Evolutionary conservation across 2,888 invertebrate genomes (phyloP).

Genomic region (Erebia palarica): DNA sequence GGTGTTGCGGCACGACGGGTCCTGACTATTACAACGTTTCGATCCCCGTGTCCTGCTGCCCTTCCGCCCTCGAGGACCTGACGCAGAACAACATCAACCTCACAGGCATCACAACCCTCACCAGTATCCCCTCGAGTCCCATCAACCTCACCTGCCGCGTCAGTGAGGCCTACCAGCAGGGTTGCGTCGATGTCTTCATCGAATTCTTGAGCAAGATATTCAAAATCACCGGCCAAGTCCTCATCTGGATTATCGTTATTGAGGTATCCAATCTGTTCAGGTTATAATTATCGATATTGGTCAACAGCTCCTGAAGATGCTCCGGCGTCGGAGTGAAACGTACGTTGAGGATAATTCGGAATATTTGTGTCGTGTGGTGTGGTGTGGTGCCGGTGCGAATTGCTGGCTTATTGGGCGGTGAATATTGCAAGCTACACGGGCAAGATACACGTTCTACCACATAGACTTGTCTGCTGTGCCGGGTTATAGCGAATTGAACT

Average conservation of each 20-base stretch:
- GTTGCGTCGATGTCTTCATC: constrained; percentile 7
- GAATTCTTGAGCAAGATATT: not conserved
- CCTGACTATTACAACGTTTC: constrained; percentile 53
- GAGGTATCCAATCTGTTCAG: constrained; percentile 16
- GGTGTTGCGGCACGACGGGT: constrained; percentile 78
- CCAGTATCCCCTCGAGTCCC: not conserved
- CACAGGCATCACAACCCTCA: not conserved
- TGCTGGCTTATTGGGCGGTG: too few relatives aligned
- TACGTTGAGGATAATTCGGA: too few relatives aligned
- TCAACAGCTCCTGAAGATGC: too few relatives aligned
- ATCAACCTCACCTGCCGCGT: not conserved
- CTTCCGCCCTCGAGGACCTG: not conserved
- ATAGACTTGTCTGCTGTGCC: too few relatives aligned
- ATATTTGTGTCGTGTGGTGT: too few relatives aligned
- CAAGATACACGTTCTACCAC: too few relatives aligned
- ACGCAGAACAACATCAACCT: not conserved
- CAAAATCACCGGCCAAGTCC: not conserved
- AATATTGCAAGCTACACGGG: too few relatives aligned
- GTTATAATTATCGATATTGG: too few relatives aligned
- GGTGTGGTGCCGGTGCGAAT: too few relatives aligned
- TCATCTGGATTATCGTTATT: constrained; percentile 10
- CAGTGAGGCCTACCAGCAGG: not conserved
- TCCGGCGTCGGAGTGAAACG: too few relatives aligned
- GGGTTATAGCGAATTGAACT: too few relatives aligned
- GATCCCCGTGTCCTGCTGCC: constrained; percentile 22